Percentiles rank a stretch among this genome's conserved stretches.
phyloP scores from a whole-genome alignment of 2,113 vertebrate genomes.

The Cynoglossus semilaevis region DNA sequence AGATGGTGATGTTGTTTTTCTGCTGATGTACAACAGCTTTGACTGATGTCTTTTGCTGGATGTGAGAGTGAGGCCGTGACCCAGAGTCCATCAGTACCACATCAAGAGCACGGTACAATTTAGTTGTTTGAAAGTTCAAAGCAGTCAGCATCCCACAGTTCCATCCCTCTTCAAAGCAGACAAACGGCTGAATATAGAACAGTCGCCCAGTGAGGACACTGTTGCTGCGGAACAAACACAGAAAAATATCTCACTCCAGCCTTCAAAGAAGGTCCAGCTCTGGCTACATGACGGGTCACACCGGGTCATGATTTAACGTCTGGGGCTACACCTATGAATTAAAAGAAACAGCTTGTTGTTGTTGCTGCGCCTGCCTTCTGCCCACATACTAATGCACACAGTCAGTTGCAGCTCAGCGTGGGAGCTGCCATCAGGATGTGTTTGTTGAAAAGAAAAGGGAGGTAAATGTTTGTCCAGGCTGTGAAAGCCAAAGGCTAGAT shows the following conservation, averaged over 20 bases:
- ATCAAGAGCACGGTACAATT: conserved; percentile 20
- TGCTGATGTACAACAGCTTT: conserved; percentile 5
- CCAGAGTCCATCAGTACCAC: conserved; percentile 1
- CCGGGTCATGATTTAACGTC: conserved; percentile 29
- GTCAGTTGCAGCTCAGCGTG: conserved; percentile 3
- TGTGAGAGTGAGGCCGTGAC: conserved; percentile 7
- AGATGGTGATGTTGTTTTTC: conserved; percentile 2
- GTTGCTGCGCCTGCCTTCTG: not conserved
- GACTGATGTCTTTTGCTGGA: not conserved
- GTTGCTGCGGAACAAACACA: conserved; percentile 16
- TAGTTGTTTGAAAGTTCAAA: conserved; percentile 22
- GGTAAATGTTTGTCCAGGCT: conserved; percentile 6
- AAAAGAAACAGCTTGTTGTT: conserved; percentile 3
- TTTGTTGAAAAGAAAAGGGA: not conserved
- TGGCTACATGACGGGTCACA: conserved; percentile 13
- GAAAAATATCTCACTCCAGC: conserved; percentile 24
- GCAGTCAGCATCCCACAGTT: not conserved
- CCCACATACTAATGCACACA: conserved; percentile 5
- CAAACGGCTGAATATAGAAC: conserved; percentile 15
- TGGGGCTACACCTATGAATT: conserved; percentile 6
- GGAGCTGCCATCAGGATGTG: conserved; percentile 22
- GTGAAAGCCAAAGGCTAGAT: not conserved
- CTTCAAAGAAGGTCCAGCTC: conserved; percentile 13
- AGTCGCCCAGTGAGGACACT: conserved; percentile 5
- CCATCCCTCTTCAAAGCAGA: conserved; percentile 7